These are phyloP conservation scores for Hedychridium roseum DNA, from an alignment of 2,888 invertebrate species.

Conservation along the genomic window DNA sequence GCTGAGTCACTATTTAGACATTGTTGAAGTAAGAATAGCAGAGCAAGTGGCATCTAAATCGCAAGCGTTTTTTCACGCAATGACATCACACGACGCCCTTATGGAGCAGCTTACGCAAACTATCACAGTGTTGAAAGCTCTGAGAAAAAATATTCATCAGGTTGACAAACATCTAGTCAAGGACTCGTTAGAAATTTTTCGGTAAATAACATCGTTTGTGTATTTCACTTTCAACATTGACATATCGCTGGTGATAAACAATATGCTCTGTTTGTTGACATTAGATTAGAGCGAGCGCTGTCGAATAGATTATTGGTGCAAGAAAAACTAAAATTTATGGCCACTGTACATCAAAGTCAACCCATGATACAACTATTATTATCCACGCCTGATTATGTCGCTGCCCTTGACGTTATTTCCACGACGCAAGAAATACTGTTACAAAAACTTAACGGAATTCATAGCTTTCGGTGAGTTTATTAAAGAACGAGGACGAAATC, in stretches of 20 bases:
- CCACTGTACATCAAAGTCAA: slow-evolving; percentile 96
- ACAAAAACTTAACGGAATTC: slow-evolving; percentile 89
- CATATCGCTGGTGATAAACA: too few species aligned
- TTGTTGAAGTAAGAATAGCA: slow-evolving; percentile 93
- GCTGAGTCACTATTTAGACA: slow-evolving; percentile 92
- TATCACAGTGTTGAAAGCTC: slow-evolving; percentile 75
- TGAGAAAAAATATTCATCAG: slow-evolving; percentile 78
- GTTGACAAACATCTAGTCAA: slow-evolving; percentile 83
- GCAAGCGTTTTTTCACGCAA: slow-evolving; percentile 96
- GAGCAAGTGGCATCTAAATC: slow-evolving; percentile 94
- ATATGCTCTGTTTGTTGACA: too few species aligned
- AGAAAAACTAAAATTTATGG: slow-evolving; percentile 87
- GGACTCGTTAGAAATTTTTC: slow-evolving; percentile 80
- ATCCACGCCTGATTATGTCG: slow-evolving; percentile 96
- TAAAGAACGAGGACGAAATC: too few species aligned
- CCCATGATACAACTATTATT: slow-evolving; percentile 94
- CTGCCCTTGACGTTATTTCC: slow-evolving; percentile 94
- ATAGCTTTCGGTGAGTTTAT: slow-evolving; percentile 77
- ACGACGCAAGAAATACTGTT: slow-evolving; percentile 94
- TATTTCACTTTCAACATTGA: too few species aligned
- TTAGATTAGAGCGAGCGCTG: slow-evolving; percentile 71
- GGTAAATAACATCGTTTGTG: slow-evolving; percentile 35
- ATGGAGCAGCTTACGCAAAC: slow-evolving; percentile 93
- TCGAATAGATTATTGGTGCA: slow-evolving; percentile 73
- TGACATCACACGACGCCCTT: slow-evolving; percentile 97